Evolutionary conservation across 2,113 vertebrate genomes (phyloP).

Genomic region (Urocynchramus pylzowi): DNA sequence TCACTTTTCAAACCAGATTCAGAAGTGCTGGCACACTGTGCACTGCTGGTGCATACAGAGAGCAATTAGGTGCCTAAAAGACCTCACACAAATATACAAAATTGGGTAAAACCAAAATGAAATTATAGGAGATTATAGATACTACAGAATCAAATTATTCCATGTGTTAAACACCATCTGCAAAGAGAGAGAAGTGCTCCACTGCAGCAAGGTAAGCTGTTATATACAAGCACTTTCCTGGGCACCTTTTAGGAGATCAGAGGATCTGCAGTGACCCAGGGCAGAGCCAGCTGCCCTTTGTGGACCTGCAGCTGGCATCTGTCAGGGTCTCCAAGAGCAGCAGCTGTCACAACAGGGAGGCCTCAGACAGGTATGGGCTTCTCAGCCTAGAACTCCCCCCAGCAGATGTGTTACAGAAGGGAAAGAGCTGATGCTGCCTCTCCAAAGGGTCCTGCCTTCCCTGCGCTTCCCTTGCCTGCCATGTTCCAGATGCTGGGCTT

Average conservation of each 20-base stretch:
- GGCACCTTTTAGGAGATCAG: accelerated
- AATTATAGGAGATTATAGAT: not conserved
- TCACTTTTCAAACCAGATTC: not conserved
- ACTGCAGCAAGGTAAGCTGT: accelerated
- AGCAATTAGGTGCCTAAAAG: not conserved
- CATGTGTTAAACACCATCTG: not conserved
- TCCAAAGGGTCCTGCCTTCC: not conserved
- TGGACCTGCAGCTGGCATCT: not conserved
- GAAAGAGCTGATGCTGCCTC: accelerated
- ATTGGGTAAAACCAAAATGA: not conserved
- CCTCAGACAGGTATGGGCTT: accelerated
- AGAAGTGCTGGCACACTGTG: accelerated
- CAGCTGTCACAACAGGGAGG: not conserved
- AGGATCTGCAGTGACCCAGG: not conserved
- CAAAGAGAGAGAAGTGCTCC: not conserved
- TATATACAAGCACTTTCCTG: not conserved
- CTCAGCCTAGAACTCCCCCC: not conserved
- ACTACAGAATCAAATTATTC: not conserved
- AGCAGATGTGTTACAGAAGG: not conserved
- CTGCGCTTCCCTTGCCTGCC: not conserved
- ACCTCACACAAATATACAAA: not conserved
- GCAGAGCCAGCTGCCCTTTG: not conserved
- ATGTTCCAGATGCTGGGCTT: not conserved
- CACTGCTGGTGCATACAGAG: too few relatives aligned
- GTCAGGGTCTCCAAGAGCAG: not conserved